Evolutionary conservation across 2,797 vertebrate species (phyloP).

Genomic region (Cygnus olor): DNA sequence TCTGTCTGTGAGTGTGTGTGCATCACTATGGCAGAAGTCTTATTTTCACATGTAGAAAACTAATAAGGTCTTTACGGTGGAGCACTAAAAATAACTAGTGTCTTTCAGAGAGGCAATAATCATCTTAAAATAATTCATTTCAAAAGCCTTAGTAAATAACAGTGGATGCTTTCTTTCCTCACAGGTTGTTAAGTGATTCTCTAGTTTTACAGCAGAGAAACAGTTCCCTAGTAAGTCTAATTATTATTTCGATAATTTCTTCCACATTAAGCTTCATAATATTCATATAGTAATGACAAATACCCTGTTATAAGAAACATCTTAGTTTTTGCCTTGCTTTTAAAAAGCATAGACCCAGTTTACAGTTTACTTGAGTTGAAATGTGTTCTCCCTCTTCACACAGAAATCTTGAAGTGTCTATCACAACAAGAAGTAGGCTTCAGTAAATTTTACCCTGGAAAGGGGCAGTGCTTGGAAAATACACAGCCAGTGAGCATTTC

Average conservation of each 20-base stretch:
- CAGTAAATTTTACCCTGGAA: background rate
- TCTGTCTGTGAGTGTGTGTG: background rate
- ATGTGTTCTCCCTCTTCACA: background rate
- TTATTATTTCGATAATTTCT: background rate
- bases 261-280: background rate
- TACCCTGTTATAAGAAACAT: background rate
- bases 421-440: background rate
- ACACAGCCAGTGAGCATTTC: background rate
- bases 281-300: background rate
- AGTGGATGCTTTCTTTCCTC: background rate
- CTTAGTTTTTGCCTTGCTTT: background rate
- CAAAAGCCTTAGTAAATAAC: background rate
- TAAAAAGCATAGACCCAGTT: background rate
- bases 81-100: background rate
- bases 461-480: background rate
- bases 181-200: background rate
- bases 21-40: background rate
- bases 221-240: background rate
- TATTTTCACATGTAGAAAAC: background rate
- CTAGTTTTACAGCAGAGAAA: background rate
- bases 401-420: background rate
- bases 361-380: background rate
- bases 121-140: background rate
- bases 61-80: background rate
- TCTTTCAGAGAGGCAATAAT: background rate